These are phyloP conservation scores for Drosophila lini DNA, from an alignment of 1,140 invertebrate genomes.

Conservation along the genomic window DNA sequence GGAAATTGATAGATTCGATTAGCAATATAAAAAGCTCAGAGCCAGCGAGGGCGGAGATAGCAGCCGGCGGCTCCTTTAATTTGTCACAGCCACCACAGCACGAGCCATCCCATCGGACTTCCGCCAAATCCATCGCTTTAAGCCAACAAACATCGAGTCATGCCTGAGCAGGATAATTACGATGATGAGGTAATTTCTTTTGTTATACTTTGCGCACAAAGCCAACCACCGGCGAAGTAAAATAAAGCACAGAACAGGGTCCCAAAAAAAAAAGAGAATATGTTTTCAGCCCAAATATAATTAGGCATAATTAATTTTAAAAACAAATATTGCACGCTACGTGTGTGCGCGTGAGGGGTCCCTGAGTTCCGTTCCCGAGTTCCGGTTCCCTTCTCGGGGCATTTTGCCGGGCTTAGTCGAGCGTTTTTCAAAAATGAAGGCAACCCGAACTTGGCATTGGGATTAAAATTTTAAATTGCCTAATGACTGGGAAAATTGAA, in stretches of 20 bases:
- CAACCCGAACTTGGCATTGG: conserved; percentile 9
- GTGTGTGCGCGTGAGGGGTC: conserved; percentile 26
- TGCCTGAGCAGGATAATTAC: conserved; percentile 83
- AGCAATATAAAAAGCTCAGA: conserved; percentile 52
- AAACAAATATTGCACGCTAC: conserved; percentile 62
- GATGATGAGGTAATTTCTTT: conserved; percentile 83
- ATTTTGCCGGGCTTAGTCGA: neutral
- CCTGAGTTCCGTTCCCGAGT: neutral
- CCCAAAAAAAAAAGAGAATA: conserved; percentile 42
- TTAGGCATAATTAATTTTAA: conserved; percentile 76
- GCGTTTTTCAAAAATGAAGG: conserved; percentile 2
- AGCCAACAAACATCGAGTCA: conserved; percentile 69
- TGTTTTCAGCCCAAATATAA: conserved; percentile 64
- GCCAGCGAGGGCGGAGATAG: conserved; percentile 23
- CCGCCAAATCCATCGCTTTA: conserved; percentile 54
- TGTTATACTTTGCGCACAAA: conserved; percentile 39
- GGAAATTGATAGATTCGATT: conserved; percentile 79
- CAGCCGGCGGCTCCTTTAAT: conserved; percentile 53
- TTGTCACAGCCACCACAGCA: conserved; percentile 53
- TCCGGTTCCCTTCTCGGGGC: neutral
- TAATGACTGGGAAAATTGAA: conserved; percentile 46
- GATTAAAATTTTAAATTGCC: conserved; percentile 43
- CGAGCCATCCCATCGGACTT: conserved; percentile 29
- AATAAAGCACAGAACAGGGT: conserved; percentile 1
- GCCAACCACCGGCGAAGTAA: conserved; percentile 3